Conservation (phyloP, 2,113 vertebrate species). For the Panthera tigris region DNA sequence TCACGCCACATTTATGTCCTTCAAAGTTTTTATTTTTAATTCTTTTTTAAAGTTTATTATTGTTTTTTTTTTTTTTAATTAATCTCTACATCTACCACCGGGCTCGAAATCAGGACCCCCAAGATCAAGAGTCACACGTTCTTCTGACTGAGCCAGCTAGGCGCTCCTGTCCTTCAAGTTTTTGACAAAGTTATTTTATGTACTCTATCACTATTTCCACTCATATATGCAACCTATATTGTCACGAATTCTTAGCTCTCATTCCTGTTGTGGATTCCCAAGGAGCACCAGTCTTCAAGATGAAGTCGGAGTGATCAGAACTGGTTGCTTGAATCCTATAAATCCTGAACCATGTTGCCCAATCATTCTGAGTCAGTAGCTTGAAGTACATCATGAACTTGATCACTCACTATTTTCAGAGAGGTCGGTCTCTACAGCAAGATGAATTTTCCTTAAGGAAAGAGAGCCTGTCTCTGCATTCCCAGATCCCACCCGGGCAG, state of each 20-base stretch:
- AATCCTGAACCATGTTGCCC: background rate
- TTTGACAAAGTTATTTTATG: background rate
- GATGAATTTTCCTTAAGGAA: constrained; percentile 45
- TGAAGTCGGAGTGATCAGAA: background rate
- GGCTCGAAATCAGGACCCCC: too few relatives aligned
- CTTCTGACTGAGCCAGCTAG: too few relatives aligned
- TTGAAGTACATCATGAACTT: background rate
- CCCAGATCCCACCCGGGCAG: background rate
- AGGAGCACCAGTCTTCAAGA: background rate
- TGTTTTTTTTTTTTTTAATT: background rate
- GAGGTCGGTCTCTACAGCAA: background rate
- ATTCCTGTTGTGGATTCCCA: background rate
- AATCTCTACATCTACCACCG: too few relatives aligned
- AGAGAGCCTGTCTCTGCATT: background rate
- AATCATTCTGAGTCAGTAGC: background rate
- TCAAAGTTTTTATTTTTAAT: background rate
- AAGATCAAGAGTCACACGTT: too few relatives aligned
- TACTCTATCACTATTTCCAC: background rate
- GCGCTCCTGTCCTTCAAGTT: background rate
- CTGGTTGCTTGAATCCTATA: background rate
- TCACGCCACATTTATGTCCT: background rate
- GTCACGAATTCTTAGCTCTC: background rate
- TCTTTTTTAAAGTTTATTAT: background rate
- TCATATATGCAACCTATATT: background rate
- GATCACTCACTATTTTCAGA: background rate